These are phyloP conservation scores for Antigone vipio DNA, from an alignment of 2,113 vertebrate species.

Conservation along the genomic window DNA sequence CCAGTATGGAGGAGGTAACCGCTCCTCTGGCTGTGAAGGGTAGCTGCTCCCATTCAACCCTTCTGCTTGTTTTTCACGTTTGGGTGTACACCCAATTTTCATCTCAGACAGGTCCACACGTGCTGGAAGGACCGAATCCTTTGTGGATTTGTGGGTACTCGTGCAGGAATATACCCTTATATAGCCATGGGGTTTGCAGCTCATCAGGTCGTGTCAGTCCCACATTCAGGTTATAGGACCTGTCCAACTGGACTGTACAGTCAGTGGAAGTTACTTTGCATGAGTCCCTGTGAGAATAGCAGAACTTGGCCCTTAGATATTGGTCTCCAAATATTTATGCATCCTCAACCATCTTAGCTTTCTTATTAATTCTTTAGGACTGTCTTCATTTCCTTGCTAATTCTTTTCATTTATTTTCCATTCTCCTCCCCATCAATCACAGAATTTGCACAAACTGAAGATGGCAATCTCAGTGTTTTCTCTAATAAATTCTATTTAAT, in stretches of 20 bases:
- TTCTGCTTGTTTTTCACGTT: neutral
- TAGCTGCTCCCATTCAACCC: neutral
- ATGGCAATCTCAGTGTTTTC: neutral
- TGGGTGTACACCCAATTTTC: fast-evolving
- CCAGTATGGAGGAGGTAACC: neutral
- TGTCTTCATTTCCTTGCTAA: neutral
- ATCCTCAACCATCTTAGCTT: neutral
- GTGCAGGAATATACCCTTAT: neutral
- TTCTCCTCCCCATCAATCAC: neutral
- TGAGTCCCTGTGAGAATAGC: neutral
- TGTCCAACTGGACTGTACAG: neutral
- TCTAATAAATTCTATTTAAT: neutral
- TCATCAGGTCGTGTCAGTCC: neutral
- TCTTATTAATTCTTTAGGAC: neutral
- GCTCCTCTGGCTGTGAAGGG: neutral
- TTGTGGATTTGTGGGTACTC: neutral
- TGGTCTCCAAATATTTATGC: neutral
- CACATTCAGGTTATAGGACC: neutral
- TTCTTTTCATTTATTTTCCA: neutral
- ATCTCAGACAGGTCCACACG: fast-evolving
- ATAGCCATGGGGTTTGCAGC: neutral
- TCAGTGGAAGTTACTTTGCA: neutral
- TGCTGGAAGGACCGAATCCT: neutral
- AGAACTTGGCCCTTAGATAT: neutral
- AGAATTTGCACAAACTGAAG: neutral